These are phyloP conservation scores for Teleopsis dalmanni DNA, from an alignment of 1,140 invertebrate species.

Conservation along the genomic window DNA sequence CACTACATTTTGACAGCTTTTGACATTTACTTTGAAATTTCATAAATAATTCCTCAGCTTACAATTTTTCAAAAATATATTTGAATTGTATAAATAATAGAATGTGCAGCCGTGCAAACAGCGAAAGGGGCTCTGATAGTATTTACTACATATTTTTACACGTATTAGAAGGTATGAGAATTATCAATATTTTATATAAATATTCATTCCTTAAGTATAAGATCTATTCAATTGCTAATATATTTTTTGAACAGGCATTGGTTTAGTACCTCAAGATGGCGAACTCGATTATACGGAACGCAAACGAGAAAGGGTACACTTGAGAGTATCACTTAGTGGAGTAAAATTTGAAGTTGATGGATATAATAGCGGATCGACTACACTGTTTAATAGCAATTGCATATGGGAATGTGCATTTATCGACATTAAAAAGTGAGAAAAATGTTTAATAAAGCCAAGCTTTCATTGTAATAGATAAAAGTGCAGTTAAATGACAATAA, in stretches of 20 bases:
- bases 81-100: no score
- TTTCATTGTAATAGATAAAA: no score
- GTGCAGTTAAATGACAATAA: no score
- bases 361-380: slow-evolving; percentile 16
- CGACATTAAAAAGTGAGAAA: slow-evolving; percentile 25
- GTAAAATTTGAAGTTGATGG: slow-evolving; percentile 36
- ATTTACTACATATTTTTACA: slow-evolving; percentile 32
- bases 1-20: no score
- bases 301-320: slow-evolving; percentile 18
- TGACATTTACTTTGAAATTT: no score
- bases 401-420: slow-evolving; percentile 35
- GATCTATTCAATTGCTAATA: neutral
- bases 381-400: slow-evolving; percentile 38
- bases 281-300: slow-evolving; percentile 15
- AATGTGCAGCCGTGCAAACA: no score
- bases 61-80: no score
- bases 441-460: neutral
- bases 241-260: slow-evolving; percentile 19
- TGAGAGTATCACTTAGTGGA: slow-evolving; percentile 30
- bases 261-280: slow-evolving; percentile 21
- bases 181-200: neutral
- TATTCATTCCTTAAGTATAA: neutral
- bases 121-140: slow-evolving; percentile 20
- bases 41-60: no score
- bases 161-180: slow-evolving; percentile 22